These are phyloP conservation scores for Drosophila triauraria DNA, from an alignment of 1,140 invertebrate genomes.

Conservation along the genomic window DNA sequence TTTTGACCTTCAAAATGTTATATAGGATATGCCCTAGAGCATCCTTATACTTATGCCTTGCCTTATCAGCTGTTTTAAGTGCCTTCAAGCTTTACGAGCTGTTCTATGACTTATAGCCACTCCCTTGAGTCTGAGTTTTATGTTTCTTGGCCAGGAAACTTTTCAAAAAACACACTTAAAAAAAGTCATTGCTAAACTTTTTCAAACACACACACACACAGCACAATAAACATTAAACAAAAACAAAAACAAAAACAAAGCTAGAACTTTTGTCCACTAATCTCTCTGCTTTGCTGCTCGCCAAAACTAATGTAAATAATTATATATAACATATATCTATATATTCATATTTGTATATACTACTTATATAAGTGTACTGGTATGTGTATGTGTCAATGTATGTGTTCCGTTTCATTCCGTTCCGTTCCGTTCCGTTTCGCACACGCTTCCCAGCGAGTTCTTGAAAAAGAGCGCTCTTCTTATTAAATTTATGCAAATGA, in stretches of 20 bases:
- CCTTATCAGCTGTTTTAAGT: slow-evolving; percentile 9
- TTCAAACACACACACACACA: slow-evolving; percentile 16
- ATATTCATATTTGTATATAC: slow-evolving; percentile 8
- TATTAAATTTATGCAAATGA: slow-evolving; percentile 69
- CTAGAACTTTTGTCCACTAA: slow-evolving; percentile 32
- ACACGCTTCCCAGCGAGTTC: slow-evolving; percentile 21
- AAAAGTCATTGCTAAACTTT: slow-evolving; percentile 29
- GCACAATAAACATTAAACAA: slow-evolving; percentile 22
- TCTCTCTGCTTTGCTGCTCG: slow-evolving; percentile 35
- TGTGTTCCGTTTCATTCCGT: slow-evolving; percentile 27
- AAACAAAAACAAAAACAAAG: slow-evolving; percentile 5
- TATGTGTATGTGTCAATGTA: slow-evolving; percentile 48
- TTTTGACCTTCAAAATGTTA: neutral
- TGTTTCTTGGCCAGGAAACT: slow-evolving; percentile 17
- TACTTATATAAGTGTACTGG: slow-evolving; percentile 7
- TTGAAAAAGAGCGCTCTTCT: neutral
- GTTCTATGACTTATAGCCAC: neutral
- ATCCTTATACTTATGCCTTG: no score
- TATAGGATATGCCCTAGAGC: neutral
- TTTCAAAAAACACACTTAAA: slow-evolving; percentile 3
- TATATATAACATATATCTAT: slow-evolving; percentile 27
- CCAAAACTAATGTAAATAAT: slow-evolving; percentile 42
- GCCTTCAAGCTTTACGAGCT: slow-evolving; percentile 6
- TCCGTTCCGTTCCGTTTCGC: slow-evolving; percentile 36
- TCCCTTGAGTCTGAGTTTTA: slow-evolving; percentile 30